A percentile compares a stretch with the other conserved stretches of the same genome.
Evolutionary conservation across 2,888 invertebrate species (phyloP).

Genomic region (Ichneumon xanthorius): DNA sequence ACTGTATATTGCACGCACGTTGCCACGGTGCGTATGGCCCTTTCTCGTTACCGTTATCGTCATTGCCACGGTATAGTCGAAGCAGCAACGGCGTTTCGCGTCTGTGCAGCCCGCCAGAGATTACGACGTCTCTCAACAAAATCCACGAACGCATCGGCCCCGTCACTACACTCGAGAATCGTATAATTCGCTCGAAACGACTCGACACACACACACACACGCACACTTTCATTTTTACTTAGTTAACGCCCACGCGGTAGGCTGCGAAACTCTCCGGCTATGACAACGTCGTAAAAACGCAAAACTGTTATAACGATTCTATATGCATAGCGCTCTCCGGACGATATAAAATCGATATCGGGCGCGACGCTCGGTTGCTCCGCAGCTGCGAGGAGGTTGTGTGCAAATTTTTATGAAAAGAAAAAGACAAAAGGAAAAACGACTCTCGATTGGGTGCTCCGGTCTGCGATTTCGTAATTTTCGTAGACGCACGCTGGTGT

Average conservation of each 20-base stretch:
- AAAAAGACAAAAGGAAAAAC: conserved; percentile 53
- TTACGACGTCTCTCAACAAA: conserved; percentile 18
- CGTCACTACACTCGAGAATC: neutral
- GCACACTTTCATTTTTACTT: neutral
- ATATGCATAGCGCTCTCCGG: conserved; percentile 20
- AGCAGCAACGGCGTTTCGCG: conserved; percentile 7
- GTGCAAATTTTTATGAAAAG: conserved; percentile 4
- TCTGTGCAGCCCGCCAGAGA: neutral
- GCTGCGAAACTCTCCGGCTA: conserved; percentile 1
- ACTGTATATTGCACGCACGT: conserved; percentile 62
- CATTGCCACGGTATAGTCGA: conserved; percentile 2
- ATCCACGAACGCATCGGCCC: neutral
- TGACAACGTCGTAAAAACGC: neutral
- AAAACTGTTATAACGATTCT: conserved; percentile 37
- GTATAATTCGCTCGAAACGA: conserved; percentile 23
- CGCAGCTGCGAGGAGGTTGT: conserved; percentile 26
- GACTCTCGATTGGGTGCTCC: conserved; percentile 37
- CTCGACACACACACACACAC: neutral
- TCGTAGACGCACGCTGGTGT: conserved; percentile 21
- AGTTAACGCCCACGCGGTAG: neutral
- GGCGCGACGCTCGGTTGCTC: conserved; percentile 42
- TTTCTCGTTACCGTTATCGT: conserved; percentile 41
- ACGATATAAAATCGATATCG: conserved; percentile 58
- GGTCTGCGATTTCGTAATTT: conserved; percentile 46
- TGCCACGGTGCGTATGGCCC: conserved; percentile 51